Base-by-base conservation (phyloP, 1,140 invertebrate species). In the Drosophila ogumai region DNA sequence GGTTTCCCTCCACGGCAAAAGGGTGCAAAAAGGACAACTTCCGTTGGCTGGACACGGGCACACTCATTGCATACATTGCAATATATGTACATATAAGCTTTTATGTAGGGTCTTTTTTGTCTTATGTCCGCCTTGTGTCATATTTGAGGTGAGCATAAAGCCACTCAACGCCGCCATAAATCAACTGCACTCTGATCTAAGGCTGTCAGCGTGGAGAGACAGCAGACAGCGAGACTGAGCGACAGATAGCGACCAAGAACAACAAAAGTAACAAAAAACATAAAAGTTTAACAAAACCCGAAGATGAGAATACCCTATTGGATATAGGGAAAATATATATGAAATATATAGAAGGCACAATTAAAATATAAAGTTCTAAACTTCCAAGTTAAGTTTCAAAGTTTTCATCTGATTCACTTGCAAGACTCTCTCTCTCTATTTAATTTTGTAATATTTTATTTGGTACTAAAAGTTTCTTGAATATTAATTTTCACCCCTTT, bases 131-230 rank as follows among this genome's bases (percentile, higher is more conserved):
- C 84, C 84, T 81, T 84, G 80, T 87, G 84, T 87, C 84, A 87
- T 84, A 87, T 87, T 87, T 88, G 84, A 87, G 84, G 80, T 87
- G 84, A 79, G 81, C 84, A 90, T 81, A 88, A 88, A 90, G 85
- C 85, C 85, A 90, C 81, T 90, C 85, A 90, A 90, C 81, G 85
- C 77, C 81, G 85, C 85, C 85, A 90, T 90, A 90, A 90, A 90
- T 90, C 85, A 90, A 90, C 85, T 79, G 85, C 77, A 82, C 80
- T 86, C 75, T 87, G 82, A 87, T 87, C 82, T 87, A 87, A 86
- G 79, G 79, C 82, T 87, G 82, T 87, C 82, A 79, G 61, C 59
- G 68, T 40, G 52, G 43, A 49, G 28, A 31, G 73, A 74, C 69
- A 57, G 31, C 73, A 61, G 56, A 60, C 49, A 76, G n/a, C 19